A percentile compares a stretch with the other conserved stretches of the same genome.
Evolutionary conservation across 2,888 invertebrate genomes (phyloP).

Genomic region (Brachynemurus nebulosus): DNA sequence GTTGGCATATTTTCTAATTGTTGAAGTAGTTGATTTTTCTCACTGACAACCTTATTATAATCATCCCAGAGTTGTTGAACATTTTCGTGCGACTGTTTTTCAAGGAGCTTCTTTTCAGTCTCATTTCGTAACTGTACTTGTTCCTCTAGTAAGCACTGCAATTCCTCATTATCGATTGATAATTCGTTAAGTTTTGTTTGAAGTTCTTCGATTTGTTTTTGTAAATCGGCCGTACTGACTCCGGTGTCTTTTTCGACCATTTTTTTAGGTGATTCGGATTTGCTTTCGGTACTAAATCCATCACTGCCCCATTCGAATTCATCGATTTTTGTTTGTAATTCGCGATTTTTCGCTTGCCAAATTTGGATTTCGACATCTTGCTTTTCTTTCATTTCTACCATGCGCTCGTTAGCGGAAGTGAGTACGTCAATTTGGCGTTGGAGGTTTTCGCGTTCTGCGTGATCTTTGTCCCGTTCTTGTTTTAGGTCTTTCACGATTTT

Average conservation of each 20-base stretch:
- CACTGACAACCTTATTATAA: constrained; percentile 4
- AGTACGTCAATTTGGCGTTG: constrained; percentile 59
- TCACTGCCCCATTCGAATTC: constrained; percentile 37
- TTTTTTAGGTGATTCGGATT: constrained; percentile 9
- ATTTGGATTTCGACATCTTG: constrained; percentile 62
- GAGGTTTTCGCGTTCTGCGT: constrained; percentile 51
- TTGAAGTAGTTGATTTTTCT: constrained; percentile 3
- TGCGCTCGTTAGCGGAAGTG: constrained; percentile 58
- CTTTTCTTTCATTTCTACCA: constrained; percentile 68
- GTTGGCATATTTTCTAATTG: neutral
- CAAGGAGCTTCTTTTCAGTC: constrained; percentile 23
- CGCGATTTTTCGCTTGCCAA: constrained; percentile 56
- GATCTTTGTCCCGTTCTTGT: constrained; percentile 43
- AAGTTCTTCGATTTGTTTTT: constrained; percentile 34
- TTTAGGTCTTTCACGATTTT: constrained; percentile 45
- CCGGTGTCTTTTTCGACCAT: constrained; percentile 9
- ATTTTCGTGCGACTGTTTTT: constrained; percentile 11
- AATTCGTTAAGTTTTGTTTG: constrained; percentile 41
- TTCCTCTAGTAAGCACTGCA: constrained; percentile 41
- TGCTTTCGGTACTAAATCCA: constrained; percentile 17
- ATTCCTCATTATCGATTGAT: constrained; percentile 45
- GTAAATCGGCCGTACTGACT: constrained; percentile 12
- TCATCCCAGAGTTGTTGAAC: constrained; percentile 8
- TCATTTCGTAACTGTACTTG: constrained; percentile 29
- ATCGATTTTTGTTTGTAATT: constrained; percentile 50